A percentile compares a stretch with the other conserved stretches of the same genome.
phyloP scores from a whole-genome alignment of 2,113 vertebrate species.

The Pseudois nayaur region DNA sequence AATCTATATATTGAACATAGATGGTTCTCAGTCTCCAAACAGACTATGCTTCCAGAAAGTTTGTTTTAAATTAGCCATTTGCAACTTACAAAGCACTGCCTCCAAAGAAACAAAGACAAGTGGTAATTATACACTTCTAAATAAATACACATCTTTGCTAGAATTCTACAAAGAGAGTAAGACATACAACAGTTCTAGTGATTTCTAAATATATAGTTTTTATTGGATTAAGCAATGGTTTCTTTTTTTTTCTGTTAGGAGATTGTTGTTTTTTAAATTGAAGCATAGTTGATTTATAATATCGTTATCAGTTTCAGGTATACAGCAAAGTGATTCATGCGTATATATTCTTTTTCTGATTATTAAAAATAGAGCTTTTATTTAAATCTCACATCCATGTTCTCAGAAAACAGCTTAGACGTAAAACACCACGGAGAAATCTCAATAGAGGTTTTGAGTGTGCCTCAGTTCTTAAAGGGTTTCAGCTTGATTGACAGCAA shows the following conservation, averaged over 20 bases:
- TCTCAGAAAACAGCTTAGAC: background rate
- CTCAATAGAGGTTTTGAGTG: background rate
- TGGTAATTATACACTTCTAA: background rate
- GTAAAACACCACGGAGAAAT: background rate
- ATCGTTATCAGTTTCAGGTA: background rate
- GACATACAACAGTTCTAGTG: background rate
- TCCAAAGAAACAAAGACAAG: background rate
- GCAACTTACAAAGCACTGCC: background rate
- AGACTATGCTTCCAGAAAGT: background rate
- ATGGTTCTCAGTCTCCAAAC: background rate
- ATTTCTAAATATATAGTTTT: background rate
- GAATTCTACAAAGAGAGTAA: background rate
- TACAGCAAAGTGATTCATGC: background rate
- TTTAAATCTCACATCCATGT: background rate
- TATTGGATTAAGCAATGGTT: background rate
- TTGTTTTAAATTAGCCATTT: background rate
- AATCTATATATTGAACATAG: background rate
- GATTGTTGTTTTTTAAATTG: background rate
- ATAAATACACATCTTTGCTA: background rate
- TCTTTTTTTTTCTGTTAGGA: background rate
- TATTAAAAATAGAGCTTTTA: background rate
- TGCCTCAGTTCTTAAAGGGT: background rate
- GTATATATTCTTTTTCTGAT: background rate
- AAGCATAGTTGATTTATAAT: background rate
- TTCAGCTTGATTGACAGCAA: background rate